Conservation (phyloP, 53 echinoderm and acorn worm species). For the Hippasteria phrygiana region DNA sequence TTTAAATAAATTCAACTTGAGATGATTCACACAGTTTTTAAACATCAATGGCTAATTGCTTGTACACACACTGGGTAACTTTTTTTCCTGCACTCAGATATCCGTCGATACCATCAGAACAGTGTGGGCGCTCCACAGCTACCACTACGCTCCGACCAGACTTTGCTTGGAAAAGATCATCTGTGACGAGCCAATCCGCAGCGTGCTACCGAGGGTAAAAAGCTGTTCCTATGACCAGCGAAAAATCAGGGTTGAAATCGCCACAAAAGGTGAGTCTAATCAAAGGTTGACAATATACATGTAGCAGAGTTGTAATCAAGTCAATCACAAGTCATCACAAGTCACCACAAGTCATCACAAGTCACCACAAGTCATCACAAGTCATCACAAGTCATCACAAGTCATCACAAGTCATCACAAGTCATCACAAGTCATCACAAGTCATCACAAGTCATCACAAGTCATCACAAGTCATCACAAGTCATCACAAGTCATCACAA, state of each 20-base stretch:
- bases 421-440: no score
- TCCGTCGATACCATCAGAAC: conserved; percentile 21
- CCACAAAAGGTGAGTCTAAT: conserved; percentile 37
- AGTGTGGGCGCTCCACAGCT: conserved; percentile 22
- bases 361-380: no score
- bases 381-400: no score
- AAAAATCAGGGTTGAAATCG: conserved; percentile 17
- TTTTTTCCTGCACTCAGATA: conserved; percentile 23
- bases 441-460: no score
- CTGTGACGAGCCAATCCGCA: background rate
- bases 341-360: no score
- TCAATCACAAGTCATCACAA: background rate
- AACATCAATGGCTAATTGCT: no score
- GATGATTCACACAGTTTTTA: background rate
- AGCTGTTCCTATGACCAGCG: background rate
- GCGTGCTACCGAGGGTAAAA: background rate
- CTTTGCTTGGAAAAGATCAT: conserved; percentile 58
- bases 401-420: no score
- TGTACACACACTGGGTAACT: background rate
- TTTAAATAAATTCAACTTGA: background rate
- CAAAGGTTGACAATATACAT: no score
- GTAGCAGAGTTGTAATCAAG: no score
- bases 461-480: no score
- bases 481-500: no score
- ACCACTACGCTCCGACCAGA: conserved; percentile 66